Conservation (phyloP, 2,888 invertebrate species). For the Steinernema carpocapsae region DNA sequence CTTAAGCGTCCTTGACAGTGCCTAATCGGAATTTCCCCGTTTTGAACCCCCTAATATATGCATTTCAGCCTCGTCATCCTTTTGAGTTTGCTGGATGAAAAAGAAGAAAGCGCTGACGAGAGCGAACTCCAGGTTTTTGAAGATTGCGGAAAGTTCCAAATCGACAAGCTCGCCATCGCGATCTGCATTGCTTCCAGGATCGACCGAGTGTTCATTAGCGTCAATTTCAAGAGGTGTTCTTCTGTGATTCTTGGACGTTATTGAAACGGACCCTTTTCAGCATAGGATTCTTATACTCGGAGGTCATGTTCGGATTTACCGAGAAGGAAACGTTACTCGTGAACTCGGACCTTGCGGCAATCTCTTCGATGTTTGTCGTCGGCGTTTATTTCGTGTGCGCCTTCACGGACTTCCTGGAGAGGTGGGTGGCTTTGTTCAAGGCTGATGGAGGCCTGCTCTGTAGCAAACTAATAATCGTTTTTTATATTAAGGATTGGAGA, state of each 20-base stretch:
- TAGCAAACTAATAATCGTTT: too few relatives aligned
- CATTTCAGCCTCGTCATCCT: too few relatives aligned
- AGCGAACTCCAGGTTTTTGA: too few relatives aligned
- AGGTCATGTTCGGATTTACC: constrained; percentile 17
- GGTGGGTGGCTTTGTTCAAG: not conserved
- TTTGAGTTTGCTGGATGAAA: not conserved
- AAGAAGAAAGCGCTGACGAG: too few relatives aligned
- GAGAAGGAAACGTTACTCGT: not conserved
- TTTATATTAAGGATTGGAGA: not conserved
- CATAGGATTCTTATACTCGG: constrained; percentile 15
- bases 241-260: too few relatives aligned
- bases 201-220: constrained; percentile 11
- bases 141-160: not conserved
- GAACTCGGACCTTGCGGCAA: not conserved
- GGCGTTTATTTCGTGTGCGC: constrained; percentile 3
- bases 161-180: constrained; percentile 11
- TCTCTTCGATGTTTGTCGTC: constrained; percentile 10
- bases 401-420: not conserved
- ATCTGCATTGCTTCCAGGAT: not conserved
- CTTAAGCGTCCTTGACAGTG: not conserved
- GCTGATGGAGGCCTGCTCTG: too few relatives aligned
- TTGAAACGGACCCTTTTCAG: not conserved
- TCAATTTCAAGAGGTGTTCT: constrained; percentile 19
- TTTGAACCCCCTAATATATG: not conserved
- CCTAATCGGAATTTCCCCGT: not conserved